phyloP scores from a whole-genome alignment of 2,113 vertebrate species.

The Pardalotus punctatus region DNA sequence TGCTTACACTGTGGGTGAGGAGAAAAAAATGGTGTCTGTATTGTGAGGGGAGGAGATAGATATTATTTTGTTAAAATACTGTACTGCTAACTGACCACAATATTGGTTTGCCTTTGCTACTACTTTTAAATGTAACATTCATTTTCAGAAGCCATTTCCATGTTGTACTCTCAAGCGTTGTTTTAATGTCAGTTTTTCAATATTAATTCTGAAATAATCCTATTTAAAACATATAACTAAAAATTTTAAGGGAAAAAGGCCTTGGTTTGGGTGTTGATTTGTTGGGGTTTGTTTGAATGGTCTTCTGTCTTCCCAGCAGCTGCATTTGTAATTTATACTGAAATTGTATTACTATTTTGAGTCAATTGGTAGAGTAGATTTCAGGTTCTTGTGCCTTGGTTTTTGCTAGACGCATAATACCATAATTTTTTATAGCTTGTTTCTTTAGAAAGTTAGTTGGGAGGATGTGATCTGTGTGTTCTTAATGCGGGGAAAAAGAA shows the following conservation, averaged over 20 bases:
- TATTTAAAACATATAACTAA: neutral
- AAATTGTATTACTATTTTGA: neutral
- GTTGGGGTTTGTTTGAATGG: neutral
- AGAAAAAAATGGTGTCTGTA: neutral
- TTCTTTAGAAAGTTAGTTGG: neutral
- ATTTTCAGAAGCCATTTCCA: neutral
- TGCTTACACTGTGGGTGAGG: neutral
- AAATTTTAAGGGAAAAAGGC: neutral
- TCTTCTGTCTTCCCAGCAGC: neutral
- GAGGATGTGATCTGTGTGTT: neutral
- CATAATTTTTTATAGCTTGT: neutral
- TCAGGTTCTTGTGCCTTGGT: neutral
- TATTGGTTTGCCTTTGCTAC: neutral
- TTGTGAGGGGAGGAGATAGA: neutral
- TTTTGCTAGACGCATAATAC: neutral
- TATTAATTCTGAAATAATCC: neutral
- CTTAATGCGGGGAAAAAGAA: neutral
- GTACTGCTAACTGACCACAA: neutral
- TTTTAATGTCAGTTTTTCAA: neutral
- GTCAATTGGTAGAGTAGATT: neutral
- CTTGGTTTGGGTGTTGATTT: neutral
- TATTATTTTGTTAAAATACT: neutral
- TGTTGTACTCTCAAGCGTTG: neutral
- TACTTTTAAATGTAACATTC: neutral
- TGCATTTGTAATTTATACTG: neutral